phyloP scores from a whole-genome alignment of 2,797 vertebrate species.

The Euphonia xanthogaster region DNA sequence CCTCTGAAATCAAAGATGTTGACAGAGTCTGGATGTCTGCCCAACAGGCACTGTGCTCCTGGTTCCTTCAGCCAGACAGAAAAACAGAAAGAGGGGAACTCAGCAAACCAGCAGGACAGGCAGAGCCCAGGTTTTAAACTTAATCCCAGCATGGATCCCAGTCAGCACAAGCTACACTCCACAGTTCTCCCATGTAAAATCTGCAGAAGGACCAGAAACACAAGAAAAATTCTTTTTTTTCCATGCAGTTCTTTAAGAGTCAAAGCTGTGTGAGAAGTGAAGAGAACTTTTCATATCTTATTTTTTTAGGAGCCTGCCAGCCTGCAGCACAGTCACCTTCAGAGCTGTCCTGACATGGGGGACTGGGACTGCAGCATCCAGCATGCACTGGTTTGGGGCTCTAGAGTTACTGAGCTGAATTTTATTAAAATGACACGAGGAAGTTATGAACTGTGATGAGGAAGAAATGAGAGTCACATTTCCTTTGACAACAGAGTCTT shows the following conservation, averaged over 20 bases:
- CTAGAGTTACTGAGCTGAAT: neutral
- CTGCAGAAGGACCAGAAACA: neutral
- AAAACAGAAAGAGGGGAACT: neutral
- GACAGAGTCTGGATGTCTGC: neutral
- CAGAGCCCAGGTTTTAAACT: neutral
- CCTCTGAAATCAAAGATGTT: constrained; percentile 12
- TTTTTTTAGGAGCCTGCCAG: neutral
- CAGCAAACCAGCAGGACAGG: neutral
- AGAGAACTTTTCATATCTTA: neutral
- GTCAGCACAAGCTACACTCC: neutral
- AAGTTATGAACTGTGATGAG: constrained; percentile 21
- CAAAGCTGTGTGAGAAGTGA: neutral
- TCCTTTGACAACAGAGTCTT: constrained; percentile 4
- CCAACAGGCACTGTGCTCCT: neutral
- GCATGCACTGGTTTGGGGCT: neutral
- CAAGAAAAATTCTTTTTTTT: neutral
- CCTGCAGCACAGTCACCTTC: neutral
- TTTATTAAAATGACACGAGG: constrained; percentile 36
- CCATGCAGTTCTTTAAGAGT: neutral
- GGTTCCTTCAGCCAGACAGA: neutral
- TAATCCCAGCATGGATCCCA: neutral
- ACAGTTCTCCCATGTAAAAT: neutral
- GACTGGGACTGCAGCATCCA: neutral
- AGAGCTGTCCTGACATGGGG: neutral
- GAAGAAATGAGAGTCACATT: constrained; percentile 37